These are phyloP conservation scores for Pollenia amentaria DNA, from an alignment of 2,888 invertebrate genomes.

Conservation along the genomic window DNA sequence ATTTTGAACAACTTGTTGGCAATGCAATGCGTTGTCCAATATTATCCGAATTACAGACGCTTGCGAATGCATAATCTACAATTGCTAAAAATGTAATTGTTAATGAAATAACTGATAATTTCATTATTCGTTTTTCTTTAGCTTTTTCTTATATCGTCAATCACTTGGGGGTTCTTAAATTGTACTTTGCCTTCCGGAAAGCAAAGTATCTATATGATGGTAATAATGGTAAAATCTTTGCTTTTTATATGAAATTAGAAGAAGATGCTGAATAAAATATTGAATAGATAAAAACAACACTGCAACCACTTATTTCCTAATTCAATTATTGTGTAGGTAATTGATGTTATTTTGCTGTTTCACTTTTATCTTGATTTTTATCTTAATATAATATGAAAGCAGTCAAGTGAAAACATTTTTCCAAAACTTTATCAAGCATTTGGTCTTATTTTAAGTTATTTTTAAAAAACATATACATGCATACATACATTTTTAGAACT, in stretches of 20 bases:
- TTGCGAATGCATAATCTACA: constrained; percentile 46
- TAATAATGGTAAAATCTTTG: background rate
- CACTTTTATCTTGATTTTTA: constrained; percentile 28
- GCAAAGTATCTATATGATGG: background rate
- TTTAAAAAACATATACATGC: background rate
- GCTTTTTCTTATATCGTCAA: background rate
- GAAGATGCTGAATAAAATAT: constrained; percentile 37
- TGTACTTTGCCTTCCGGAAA: background rate
- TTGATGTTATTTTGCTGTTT: constrained; percentile 46
- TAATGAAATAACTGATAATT: constrained; percentile 46
- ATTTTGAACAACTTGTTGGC: constrained; percentile 71
- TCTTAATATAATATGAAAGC: background rate
- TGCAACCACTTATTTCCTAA: constrained; percentile 34
- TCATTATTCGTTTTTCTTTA: background rate
- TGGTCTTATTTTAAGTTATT: background rate
- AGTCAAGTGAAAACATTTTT: constrained; percentile 13
- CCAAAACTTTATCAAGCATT: constrained; percentile 11
- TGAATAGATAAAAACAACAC: constrained; percentile 12
- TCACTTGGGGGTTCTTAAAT: background rate
- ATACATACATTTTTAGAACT: no score
- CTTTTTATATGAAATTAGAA: constrained; percentile 35
- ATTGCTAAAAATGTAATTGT: constrained; percentile 3
- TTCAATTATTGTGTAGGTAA: constrained; percentile 63
- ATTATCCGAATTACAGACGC: constrained; percentile 58
- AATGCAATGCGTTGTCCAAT: constrained; percentile 70